phyloP scores from a whole-genome alignment of 2,113 vertebrate species.

The Orientallactaga bullata region DNA sequence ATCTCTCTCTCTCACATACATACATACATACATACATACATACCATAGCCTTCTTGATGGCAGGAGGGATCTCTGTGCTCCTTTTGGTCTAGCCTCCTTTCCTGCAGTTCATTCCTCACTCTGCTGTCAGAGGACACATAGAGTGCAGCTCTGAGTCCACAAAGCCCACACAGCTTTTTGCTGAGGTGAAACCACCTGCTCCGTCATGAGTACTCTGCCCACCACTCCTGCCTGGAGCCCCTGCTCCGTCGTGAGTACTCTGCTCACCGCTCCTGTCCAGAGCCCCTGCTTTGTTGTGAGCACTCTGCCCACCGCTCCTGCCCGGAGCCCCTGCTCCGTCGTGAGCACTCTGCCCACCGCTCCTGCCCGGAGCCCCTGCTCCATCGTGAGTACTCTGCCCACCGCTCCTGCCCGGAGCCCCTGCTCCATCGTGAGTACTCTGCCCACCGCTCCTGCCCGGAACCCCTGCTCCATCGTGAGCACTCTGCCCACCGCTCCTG shows the following conservation, averaged over 20 bases:
- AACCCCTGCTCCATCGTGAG: background rate
- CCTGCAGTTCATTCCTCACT: background rate
- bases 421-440: background rate
- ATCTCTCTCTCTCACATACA: too few species aligned
- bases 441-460: too few species aligned
- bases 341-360: too few species aligned
- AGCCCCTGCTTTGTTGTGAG: too few species aligned
- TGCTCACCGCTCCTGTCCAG: too few species aligned
- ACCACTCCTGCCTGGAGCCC: too few species aligned
- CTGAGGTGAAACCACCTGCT: background rate
- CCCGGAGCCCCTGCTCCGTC: too few species aligned
- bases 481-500: background rate
- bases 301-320: too few species aligned
- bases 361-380: background rate
- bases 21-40: too few species aligned
- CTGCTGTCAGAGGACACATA: background rate
- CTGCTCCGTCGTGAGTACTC: too few species aligned
- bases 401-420: too few species aligned
- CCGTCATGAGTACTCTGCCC: too few species aligned
- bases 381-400: background rate
- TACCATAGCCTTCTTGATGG: background rate
- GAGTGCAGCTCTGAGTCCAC: background rate
- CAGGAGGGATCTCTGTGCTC: background rate
- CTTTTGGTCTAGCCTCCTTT: background rate
- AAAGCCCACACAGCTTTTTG: background rate